Evolutionary conservation across 2,113 vertebrate species (phyloP).

Genomic region (Hippocampus comes): DNA sequence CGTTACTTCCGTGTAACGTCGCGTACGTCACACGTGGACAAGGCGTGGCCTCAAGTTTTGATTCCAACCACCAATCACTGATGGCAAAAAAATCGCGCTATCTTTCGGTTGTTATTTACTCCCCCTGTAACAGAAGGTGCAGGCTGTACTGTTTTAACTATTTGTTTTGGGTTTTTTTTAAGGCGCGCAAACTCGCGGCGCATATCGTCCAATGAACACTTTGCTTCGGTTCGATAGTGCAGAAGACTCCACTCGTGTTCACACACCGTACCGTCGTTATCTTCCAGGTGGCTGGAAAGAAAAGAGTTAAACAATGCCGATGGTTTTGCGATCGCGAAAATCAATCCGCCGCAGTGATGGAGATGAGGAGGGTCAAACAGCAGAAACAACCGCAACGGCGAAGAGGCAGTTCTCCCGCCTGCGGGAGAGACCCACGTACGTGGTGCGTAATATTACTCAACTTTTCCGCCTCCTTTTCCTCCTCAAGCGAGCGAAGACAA

Average conservation of each 20-base stretch:
- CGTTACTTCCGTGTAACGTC: slow-evolving; percentile 20
- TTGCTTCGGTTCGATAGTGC: background rate
- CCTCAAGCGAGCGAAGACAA: slow-evolving; percentile 18
- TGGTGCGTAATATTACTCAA: slow-evolving; percentile 54
- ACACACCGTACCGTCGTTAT: too few relatives aligned
- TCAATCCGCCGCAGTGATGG: background rate
- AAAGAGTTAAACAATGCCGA: slow-evolving; percentile 35
- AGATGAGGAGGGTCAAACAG: background rate
- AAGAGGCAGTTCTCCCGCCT: slow-evolving; percentile 27
- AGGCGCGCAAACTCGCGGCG: background rate
- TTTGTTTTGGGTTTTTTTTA: too few relatives aligned
- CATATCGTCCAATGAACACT: background rate
- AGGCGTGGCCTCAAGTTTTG: slow-evolving; percentile 27
- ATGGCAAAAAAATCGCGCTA: slow-evolving; percentile 64
- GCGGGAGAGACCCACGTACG: slow-evolving; percentile 4
- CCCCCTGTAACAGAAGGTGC: background rate
- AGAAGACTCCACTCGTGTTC: slow-evolving; percentile 10
- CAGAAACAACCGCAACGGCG: background rate
- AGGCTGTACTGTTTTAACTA: background rate
- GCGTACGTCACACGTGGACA: background rate
- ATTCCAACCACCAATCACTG: slow-evolving; percentile 46
- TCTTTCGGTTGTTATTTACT: slow-evolving; percentile 63
- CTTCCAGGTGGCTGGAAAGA: background rate
- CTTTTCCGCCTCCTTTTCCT: slow-evolving; percentile 63
- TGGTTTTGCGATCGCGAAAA: slow-evolving; percentile 46